Evolutionary conservation across 2,113 vertebrate species (phyloP).

Genomic region (Hylia prasina): DNA sequence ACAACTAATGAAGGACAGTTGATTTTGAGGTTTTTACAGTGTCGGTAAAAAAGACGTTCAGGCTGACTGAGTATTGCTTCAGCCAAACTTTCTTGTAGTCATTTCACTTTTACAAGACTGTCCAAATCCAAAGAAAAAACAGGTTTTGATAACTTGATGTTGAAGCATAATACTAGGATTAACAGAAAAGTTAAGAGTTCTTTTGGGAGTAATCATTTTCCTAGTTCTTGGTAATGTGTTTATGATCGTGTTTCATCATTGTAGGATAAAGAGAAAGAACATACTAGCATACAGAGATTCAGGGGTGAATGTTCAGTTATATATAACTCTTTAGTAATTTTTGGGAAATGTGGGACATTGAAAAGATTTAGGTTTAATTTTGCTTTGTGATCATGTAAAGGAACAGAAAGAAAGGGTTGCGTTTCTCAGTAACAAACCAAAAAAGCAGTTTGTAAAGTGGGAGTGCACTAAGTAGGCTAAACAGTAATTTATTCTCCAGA

Average conservation of each 20-base stretch:
- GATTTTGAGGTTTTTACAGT: neutral
- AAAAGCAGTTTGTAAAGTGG: neutral
- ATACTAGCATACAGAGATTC: neutral
- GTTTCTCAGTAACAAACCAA: neutral
- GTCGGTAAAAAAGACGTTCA: neutral
- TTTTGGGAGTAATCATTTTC: neutral
- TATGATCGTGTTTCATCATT: neutral
- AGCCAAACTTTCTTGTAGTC: neutral
- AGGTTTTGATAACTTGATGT: neutral
- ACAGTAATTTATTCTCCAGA: neutral
- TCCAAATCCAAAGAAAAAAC: neutral
- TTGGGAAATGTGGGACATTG: neutral
- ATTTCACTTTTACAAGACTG: slow-evolving; percentile 1
- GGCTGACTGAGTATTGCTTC: neutral
- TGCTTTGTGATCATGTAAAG: neutral
- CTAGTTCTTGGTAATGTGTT: neutral
- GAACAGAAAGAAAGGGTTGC: neutral
- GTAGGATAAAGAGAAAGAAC: neutral
- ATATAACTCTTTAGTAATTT: neutral
- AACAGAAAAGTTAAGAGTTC: neutral
- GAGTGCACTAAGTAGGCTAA: neutral
- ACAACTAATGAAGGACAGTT: neutral
- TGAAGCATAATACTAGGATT: neutral
- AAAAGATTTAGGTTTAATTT: neutral
- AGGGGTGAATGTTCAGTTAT: neutral